A percentile compares a stretch with the other conserved stretches of the same genome.
Conservation (phyloP, 2,888 invertebrate genomes). For the Scaptomyza caliginosa region DNA sequence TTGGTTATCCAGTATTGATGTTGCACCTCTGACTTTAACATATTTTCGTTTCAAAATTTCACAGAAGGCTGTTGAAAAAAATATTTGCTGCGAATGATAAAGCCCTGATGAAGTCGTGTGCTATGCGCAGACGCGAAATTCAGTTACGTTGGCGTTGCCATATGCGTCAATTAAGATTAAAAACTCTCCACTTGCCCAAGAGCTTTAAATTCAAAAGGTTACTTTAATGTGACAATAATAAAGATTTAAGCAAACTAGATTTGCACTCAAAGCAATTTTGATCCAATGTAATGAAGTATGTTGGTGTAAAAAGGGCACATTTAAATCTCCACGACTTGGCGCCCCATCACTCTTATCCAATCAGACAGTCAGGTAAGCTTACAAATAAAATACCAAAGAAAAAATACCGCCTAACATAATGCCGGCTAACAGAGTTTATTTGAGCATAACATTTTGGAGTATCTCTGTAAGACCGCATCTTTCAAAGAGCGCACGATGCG, state of each 20-base stretch:
- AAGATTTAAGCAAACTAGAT: no score
- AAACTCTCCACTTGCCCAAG: background rate
- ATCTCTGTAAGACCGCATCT: constrained; percentile 21
- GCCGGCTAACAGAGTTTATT: constrained; percentile 21
- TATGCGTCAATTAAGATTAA: background rate
- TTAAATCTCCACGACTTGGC: background rate
- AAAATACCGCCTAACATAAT: constrained; percentile 9
- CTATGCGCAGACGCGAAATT: constrained; percentile 53
- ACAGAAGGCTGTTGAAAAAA: constrained; percentile 37
- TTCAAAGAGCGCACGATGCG: constrained; percentile 33
- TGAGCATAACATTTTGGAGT: constrained; percentile 40
- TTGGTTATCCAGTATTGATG: constrained; percentile 99
- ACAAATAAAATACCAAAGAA: constrained; percentile 2
- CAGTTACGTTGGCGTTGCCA: constrained; percentile 43
- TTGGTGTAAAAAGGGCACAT: background rate
- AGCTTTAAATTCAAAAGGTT: background rate
- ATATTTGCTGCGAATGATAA: constrained; percentile 27
- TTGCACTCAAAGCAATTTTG: background rate
- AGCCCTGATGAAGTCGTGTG: constrained; percentile 26
- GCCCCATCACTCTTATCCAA: background rate
- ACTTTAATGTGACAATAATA: background rate
- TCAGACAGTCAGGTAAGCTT: constrained; percentile 8
- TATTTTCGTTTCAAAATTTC: constrained; percentile 53
- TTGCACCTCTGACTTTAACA: constrained; percentile 88
- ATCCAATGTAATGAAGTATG: background rate